Evolutionary conservation across 2,797 vertebrate genomes (phyloP), one percentile per base, ranked within the genome.

Genomic region (Etheostoma nigrum): DNA sequence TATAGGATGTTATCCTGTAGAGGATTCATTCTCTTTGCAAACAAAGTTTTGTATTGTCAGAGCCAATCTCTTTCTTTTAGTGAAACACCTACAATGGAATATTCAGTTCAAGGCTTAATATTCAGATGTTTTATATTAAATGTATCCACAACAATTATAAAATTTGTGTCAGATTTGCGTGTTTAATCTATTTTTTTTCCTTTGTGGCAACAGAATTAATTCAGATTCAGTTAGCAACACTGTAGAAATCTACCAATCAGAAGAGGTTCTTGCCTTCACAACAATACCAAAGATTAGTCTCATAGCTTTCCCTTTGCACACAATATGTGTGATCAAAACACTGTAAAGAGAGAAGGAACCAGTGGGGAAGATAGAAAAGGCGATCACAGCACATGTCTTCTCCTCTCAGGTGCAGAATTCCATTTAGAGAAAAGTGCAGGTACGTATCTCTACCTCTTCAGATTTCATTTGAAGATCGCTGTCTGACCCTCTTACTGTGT

Each of bases 391-490:
- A 53, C 33, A 23, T 49, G 48, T 36, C 49, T 40, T 67, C 63
- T 74, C n/a, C 70, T 75, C 71, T 82, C 52, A 58, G 79, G 42
- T 63, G 64, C 77, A 82, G 82, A 80, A 80, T 72, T 89, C 74
- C 78, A 84, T 88, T 91, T 78, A 73, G 79, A 90, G 74, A 69
- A 85, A 89, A 88, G 73, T 85, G 68, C 77, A 67, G 72, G 33
- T 66, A 65, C 54, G 5, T 33, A 36, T 67, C 61, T 70, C 59
- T 44, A 27, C 84, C 86, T 86, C 88, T 92, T 90, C 86, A 92
- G 75, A 83, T 79, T 90, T 79, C 82, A 92, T 92, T 91, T 91
- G 74, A 84, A 76, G 76, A 49, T 72, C 79, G 11, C 72, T 55
- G 23, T 61, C 82, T 78, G 74, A 67, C 64, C 53, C 57, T 75